phyloP scores from a whole-genome alignment of 2,888 invertebrate genomes.

The Orchesellides sinensis region DNA sequence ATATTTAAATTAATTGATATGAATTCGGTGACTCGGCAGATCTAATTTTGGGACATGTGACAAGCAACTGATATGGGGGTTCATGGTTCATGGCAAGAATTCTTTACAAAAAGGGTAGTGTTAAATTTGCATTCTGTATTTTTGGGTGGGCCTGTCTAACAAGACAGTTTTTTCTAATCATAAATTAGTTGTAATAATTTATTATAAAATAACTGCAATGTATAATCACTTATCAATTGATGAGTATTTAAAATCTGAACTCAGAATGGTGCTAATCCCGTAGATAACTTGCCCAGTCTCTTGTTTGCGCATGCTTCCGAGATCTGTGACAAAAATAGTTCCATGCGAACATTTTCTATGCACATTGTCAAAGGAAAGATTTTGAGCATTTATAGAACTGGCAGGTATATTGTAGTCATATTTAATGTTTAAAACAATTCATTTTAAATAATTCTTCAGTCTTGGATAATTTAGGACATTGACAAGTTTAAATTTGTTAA shows the following conservation, averaged over 20 bases:
- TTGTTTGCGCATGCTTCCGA: not conserved
- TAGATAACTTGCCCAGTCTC: slow-evolving; percentile 43
- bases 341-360: not conserved
- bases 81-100: not conserved
- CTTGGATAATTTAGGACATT: not conserved
- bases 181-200: no score
- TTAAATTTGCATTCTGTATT: not conserved
- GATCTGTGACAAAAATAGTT: not conserved
- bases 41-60: no score
- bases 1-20: not conserved
- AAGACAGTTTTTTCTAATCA: not conserved
- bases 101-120: not conserved
- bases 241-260: slow-evolving; percentile 47
- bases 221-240: not conserved
- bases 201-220: not conserved
- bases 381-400: not conserved
- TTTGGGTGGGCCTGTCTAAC: not conserved
- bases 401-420: slow-evolving; percentile 9
- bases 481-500: not conserved
- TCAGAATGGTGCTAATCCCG: slow-evolving; percentile 58
- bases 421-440: not conserved
- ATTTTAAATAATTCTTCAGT: not conserved
- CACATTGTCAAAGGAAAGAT: not conserved
- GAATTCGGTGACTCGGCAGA: no score
- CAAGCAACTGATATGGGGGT: not conserved